Conservation (phyloP, 2,888 invertebrate genomes). For the Clusia tigrina region DNA sequence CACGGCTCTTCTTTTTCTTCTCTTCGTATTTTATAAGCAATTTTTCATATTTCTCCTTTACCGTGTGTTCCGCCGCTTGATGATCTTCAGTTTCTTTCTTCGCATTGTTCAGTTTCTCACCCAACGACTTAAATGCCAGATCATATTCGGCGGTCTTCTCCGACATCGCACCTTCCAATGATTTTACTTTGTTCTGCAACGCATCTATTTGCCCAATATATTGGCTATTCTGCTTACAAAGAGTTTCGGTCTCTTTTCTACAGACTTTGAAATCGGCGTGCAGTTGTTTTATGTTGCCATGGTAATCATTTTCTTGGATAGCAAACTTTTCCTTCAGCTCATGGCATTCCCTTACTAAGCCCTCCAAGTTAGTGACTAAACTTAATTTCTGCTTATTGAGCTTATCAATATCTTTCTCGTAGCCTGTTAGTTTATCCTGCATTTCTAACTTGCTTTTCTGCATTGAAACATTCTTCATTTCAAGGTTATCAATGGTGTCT, state of each 20-base stretch:
- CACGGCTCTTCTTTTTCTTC: slow-evolving; percentile 30
- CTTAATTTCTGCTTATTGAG: slow-evolving; percentile 32
- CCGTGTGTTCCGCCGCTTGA: slow-evolving; percentile 27
- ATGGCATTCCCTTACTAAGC: slow-evolving; percentile 25
- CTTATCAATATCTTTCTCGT: slow-evolving; percentile 21
- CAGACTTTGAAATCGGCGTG: not conserved
- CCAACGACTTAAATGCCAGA: slow-evolving; percentile 25
- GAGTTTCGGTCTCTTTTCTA: not conserved
- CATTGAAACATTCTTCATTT: slow-evolving; percentile 29
- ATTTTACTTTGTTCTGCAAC: slow-evolving; percentile 22
- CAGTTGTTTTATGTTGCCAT: slow-evolving; percentile 16
- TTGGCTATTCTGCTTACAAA: slow-evolving; percentile 6
- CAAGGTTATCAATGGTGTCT: slow-evolving; percentile 23
- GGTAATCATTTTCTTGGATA: slow-evolving; percentile 20
- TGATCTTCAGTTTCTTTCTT: slow-evolving; percentile 21
- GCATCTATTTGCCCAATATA: slow-evolving; percentile 4
- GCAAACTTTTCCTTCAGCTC: slow-evolving; percentile 19
- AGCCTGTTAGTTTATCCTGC: slow-evolving; percentile 19
- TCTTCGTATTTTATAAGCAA: slow-evolving; percentile 35
- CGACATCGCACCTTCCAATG: slow-evolving; percentile 15
- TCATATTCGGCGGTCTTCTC: not conserved
- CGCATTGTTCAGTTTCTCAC: slow-evolving; percentile 21
- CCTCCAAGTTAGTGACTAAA: slow-evolving; percentile 28
- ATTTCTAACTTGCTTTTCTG: slow-evolving; percentile 24
- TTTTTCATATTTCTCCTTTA: slow-evolving; percentile 38